These are phyloP conservation scores for Brachylomia viminalis DNA, from an alignment of 2,888 invertebrate species.

Conservation along the genomic window DNA sequence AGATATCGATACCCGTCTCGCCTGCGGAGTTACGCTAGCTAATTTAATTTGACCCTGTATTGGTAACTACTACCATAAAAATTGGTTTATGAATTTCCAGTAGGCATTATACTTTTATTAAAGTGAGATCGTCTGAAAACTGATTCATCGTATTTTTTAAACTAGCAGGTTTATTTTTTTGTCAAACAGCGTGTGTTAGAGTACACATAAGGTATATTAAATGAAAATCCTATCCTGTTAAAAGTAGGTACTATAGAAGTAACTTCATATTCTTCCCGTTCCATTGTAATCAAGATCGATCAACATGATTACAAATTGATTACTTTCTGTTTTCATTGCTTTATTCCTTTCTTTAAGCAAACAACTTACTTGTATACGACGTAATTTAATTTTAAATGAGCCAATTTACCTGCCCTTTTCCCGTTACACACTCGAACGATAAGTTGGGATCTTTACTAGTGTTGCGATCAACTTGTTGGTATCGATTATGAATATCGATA, in stretches of 20 bases:
- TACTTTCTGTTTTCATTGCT: constrained; percentile 17
- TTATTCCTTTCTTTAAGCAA: constrained; percentile 5
- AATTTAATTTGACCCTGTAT: neutral
- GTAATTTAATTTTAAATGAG: constrained; percentile 55
- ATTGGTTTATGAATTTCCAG: neutral
- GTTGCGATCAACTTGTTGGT: constrained; percentile 6
- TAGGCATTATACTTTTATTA: neutral
- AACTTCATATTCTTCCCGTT: neutral
- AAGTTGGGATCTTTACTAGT: constrained; percentile 39
- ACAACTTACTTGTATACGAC: constrained; percentile 18
- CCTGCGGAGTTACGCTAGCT: no score
- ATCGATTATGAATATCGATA: constrained; percentile 15
- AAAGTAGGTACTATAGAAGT: neutral
- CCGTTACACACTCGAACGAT: constrained; percentile 43
- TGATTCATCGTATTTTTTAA: neutral
- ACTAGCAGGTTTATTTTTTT: neutral
- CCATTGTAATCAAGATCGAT: neutral
- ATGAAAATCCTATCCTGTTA: neutral
- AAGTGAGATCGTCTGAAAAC: neutral
- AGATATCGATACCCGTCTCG: no score
- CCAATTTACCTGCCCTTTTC: constrained; percentile 47
- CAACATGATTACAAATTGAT: constrained; percentile 32
- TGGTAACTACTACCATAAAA: neutral
- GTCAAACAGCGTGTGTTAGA: neutral
- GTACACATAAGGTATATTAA: neutral